These are phyloP conservation scores for Eupsittula cactorum DNA, from an alignment of 2,113 vertebrate species.

Conservation along the genomic window DNA sequence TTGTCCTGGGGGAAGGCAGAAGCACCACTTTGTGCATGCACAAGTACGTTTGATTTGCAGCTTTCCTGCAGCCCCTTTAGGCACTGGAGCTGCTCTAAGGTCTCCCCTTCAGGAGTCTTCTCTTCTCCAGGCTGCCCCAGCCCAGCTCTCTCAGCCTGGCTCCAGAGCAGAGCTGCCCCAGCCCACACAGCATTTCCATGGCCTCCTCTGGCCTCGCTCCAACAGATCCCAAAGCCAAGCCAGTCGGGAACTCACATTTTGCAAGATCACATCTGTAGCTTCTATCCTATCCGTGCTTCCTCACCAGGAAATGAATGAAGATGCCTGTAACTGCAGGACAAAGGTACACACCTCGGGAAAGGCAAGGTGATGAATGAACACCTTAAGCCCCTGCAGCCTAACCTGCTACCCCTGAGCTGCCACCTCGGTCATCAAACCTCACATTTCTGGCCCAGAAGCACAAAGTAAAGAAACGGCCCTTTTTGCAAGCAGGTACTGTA, in stretches of 20 bases:
- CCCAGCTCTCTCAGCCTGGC: not conserved
- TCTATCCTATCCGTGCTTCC: not conserved
- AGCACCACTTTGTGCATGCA: not conserved
- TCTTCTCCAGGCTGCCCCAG: not conserved
- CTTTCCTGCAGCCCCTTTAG: not conserved
- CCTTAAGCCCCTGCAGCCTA: not conserved
- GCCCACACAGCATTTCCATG: not conserved
- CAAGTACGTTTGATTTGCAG: not conserved
- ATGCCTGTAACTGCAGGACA: not conserved
- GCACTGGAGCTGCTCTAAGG: not conserved
- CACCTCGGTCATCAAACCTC: not conserved
- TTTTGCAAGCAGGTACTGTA: not conserved
- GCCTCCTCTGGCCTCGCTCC: not conserved
- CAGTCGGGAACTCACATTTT: too few relatives aligned
- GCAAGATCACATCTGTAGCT: fast-evolving
- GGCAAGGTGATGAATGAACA: not conserved
- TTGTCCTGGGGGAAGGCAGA: not conserved
- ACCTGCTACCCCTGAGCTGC: not conserved
- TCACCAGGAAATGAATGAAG: not conserved
- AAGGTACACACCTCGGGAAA: not conserved
- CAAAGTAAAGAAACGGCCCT: not conserved
- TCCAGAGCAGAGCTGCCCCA: not conserved
- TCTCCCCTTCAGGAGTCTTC: not conserved
- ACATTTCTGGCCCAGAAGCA: not conserved
- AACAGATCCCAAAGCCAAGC: not conserved